phyloP scores from a whole-genome alignment of 1,140 invertebrate species.

The Liolophura sinensis region DNA sequence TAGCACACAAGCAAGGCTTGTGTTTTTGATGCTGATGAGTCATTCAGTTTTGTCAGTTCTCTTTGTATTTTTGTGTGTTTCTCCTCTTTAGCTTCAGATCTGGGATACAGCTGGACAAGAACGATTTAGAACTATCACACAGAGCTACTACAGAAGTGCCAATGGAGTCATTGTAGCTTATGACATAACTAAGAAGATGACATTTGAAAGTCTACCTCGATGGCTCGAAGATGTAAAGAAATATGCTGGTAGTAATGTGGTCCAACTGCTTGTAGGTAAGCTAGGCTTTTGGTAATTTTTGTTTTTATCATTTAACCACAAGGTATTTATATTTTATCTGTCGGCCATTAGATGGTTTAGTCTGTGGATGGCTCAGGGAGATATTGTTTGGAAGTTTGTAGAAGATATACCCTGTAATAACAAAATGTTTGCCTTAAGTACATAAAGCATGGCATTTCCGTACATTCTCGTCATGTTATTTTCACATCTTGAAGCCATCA shows the following conservation, averaged over 20 bases:
- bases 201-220: constrained; percentile 84
- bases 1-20: too few species aligned
- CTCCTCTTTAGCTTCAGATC: constrained; percentile 77
- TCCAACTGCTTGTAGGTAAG: constrained; percentile 84
- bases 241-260: constrained; percentile 88
- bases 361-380: too few species aligned
- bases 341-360: too few species aligned
- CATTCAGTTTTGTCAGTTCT: neutral
- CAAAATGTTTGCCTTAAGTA: too few species aligned
- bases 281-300: constrained; percentile 8
- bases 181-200: constrained; percentile 89
- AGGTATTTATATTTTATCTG: too few species aligned
- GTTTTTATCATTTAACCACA: too few species aligned
- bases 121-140: constrained; percentile 93
- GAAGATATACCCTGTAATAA: too few species aligned
- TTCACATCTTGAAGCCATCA: too few species aligned
- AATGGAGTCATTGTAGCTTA: constrained; percentile 75
- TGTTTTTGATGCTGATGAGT: too few species aligned
- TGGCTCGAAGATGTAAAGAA: constrained; percentile 94
- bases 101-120: constrained; percentile 99
- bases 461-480: too few species aligned
- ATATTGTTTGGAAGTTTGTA: too few species aligned
- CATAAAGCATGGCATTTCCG: too few species aligned
- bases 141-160: constrained; percentile 67
- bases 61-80: neutral